Evolutionary conservation across 2,797 vertebrate genomes (phyloP), one percentile per base, ranked within the genome.

Genomic region (Dromococcyx pavoninus): DNA sequence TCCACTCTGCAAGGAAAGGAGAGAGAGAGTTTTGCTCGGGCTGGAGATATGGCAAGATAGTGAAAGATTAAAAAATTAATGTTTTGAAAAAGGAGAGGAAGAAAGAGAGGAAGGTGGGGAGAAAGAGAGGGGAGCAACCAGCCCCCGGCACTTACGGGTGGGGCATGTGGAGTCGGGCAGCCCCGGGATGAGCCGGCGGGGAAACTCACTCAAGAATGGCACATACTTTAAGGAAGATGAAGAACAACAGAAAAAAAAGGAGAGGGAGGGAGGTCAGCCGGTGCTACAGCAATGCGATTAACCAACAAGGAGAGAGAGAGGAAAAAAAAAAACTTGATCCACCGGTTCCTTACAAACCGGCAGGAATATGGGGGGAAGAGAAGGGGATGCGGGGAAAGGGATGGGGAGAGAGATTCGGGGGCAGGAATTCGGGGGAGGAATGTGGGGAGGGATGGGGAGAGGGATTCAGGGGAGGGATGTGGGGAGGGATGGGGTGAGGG

Each of bases 291-390:
- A 98, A 98, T 97, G 97, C 96, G 98, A 98, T 98, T 98, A 98
- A 98, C 97, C 93, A 97, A 98, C 86, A 57, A 70, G 57, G 97
- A 98, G 98, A 98, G 72, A 70, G 97, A 98, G 98, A 98, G 98
- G 97, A 98, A 98, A 98, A 98, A 98, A 97, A 98, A 99, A 95
- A 99, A 99, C 99, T 99, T 99, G 99, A 99, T 99, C 98, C 99
- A 99, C 99, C 99, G 99, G 99, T 99, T 99, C 98, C 98, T 98
- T 98, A 99, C 99, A 98, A 96, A 97, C 94, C 96, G 98, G 98
- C 96, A 96, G 78, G 94, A 96, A 97, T 97, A 96, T 94, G 95
- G 96, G 95, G 97, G 97, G 50, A 43, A 46, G 43, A 43, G 96
- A 96, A 97, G 97, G 97, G 97, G 97, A 96, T 97, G 54, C 48